These are phyloP conservation scores for Monochamus alternatus DNA, from an alignment of 2,888 invertebrate genomes.

Conservation along the genomic window DNA sequence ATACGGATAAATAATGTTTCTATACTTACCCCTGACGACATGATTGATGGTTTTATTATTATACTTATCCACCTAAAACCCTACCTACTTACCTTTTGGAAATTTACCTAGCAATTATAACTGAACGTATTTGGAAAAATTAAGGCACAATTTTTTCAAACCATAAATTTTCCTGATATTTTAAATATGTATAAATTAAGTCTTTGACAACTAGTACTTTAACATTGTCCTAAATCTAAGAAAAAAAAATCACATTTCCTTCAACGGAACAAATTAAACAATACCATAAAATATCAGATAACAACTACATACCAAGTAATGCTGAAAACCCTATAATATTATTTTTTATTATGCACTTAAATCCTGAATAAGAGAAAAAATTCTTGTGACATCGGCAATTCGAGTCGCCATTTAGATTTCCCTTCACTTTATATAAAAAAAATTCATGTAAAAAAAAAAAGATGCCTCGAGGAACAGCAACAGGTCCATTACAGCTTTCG, in stretches of 20 bases:
- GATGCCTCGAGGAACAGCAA: background rate
- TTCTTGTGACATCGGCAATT: background rate
- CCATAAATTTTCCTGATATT: too few relatives aligned
- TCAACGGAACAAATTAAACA: constrained; percentile 7
- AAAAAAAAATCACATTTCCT: constrained; percentile 5
- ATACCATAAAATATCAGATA: constrained; percentile 11
- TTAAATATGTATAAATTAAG: background rate
- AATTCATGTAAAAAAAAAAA: background rate
- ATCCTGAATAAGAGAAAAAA: constrained; percentile 2
- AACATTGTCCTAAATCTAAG: background rate
- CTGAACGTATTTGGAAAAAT: too few relatives aligned
- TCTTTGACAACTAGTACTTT: constrained; percentile 14
- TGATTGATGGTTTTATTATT: background rate
- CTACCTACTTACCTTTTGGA: background rate
- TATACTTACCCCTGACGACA: background rate
- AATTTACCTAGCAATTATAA: background rate
- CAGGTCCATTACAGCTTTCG: background rate
- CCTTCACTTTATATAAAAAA: background rate
- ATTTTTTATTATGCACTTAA: constrained; percentile 17
- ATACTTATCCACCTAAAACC: background rate
- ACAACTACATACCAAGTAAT: constrained; percentile 60
- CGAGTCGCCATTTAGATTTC: constrained; percentile 23
- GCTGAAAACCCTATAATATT: constrained; percentile 60
- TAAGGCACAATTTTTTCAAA: too few relatives aligned
- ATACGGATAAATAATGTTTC: background rate